Percentiles rank a stretch among this genome's conserved stretches.
These are phyloP conservation scores for Halesus radiatus DNA, from an alignment of 1,140 invertebrate genomes.

Conservation along the genomic window DNA sequence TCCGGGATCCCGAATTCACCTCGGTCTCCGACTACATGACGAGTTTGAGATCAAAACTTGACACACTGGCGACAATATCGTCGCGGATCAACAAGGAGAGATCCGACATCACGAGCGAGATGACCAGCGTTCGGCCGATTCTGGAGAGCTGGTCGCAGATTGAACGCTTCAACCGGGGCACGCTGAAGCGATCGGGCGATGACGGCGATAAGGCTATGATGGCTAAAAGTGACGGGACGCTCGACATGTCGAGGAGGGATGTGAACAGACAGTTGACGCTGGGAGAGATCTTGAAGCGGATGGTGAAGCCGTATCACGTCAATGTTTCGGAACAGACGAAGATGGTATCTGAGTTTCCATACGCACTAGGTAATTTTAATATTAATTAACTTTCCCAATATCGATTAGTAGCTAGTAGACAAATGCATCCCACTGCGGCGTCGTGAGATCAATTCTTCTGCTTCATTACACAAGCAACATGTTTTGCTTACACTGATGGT, in stretches of 20 bases:
- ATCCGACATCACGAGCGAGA: constrained; percentile 71
- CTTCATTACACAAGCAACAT: too few relatives aligned
- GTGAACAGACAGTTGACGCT: constrained; percentile 68
- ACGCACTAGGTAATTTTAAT: constrained; percentile 49
- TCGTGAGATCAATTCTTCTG: too few relatives aligned
- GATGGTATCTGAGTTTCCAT: constrained; percentile 66
- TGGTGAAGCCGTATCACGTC: constrained; percentile 69
- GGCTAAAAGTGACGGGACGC: background rate
- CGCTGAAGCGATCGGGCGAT: constrained; percentile 30
- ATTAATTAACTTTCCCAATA: too few relatives aligned
- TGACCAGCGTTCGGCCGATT: constrained; percentile 72
- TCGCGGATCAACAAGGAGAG: constrained; percentile 79
- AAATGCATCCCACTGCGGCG: too few relatives aligned
- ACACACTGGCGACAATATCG: constrained; percentile 77
- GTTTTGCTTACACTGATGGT: too few relatives aligned
- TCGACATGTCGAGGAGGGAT: constrained; percentile 56
- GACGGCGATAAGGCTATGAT: background rate
- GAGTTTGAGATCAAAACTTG: constrained; percentile 76
- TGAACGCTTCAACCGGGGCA: constrained; percentile 51
- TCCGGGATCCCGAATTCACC: constrained; percentile 76
- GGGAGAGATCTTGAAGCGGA: constrained; percentile 66
- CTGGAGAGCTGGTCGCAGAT: constrained; percentile 60
- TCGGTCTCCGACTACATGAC: constrained; percentile 76
- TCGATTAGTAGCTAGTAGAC: too few relatives aligned
- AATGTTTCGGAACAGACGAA: constrained; percentile 62